Conservation (phyloP, 1,140 invertebrate species). For the Elysia chlorotica region DNA sequence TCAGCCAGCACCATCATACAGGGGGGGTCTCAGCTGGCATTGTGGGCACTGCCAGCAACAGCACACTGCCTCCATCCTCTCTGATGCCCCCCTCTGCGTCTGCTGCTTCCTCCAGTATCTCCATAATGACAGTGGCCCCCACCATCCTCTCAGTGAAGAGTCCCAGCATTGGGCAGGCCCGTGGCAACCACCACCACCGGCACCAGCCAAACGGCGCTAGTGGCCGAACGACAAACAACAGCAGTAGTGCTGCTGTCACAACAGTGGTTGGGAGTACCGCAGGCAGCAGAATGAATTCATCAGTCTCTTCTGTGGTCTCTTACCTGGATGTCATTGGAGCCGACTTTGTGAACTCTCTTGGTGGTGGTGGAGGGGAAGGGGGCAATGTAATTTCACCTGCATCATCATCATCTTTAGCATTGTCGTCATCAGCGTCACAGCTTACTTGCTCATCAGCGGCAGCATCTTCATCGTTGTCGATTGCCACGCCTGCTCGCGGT, state of each 20-base stretch:
- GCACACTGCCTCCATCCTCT: constrained; percentile 11
- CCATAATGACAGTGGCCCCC: constrained; percentile 22
- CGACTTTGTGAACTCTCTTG: not conserved
- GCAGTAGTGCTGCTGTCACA: not conserved
- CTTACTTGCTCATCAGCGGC: not conserved
- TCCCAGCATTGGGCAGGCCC: constrained; percentile 8
- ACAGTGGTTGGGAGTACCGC: constrained; percentile 8
- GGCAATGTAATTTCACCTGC: constrained; percentile 9
- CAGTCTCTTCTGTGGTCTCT: constrained; percentile 1
- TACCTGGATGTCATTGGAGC: constrained; percentile 11
- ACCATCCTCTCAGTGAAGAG: constrained; percentile 22
- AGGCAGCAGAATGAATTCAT: not conserved
- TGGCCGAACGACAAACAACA: no score
- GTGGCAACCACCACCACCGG: not conserved
- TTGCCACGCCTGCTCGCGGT: not conserved
- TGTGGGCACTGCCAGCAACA: no score
- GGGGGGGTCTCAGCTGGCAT: no score
- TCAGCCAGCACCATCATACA: no score
- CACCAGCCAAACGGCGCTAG: not conserved
- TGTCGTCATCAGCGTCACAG: not conserved
- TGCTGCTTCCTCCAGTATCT: constrained; percentile 12
- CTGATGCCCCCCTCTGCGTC: not conserved
- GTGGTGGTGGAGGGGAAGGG: not conserved
- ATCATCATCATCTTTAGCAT: not conserved
- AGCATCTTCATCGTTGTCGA: not conserved